phyloP scores from a whole-genome alignment of 2,113 vertebrate species.

The Terrapene triunguis region DNA sequence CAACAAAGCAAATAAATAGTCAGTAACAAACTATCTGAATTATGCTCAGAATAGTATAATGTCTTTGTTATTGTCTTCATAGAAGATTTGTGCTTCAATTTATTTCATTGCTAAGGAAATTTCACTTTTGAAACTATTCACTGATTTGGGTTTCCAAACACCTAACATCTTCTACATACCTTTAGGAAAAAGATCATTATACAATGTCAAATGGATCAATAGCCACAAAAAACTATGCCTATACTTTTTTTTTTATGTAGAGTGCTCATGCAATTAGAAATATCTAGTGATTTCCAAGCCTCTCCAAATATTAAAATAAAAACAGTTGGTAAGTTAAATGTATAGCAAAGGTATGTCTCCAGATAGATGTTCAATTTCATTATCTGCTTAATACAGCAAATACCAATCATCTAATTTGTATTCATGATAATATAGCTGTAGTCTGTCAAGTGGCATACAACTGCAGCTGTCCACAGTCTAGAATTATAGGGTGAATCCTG shows the following conservation, averaged over 20 bases:
- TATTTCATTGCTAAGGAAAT: rapidly evolving
- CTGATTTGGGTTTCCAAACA: neutral
- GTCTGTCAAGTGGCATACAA: neutral
- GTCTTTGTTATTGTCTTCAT: rapidly evolving
- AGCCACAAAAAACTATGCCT: neutral
- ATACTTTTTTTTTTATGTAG: neutral
- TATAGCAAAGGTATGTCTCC: neutral
- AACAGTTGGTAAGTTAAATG: no score
- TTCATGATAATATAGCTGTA: neutral
- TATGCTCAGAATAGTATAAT: neutral
- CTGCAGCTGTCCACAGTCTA: neutral
- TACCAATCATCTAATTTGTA: neutral
- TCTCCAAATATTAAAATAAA: no score
- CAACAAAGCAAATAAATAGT: neutral
- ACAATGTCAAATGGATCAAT: neutral
- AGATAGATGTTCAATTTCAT: neutral
- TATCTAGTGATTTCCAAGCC: no score
- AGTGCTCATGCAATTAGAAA: neutral
- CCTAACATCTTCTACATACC: neutral
- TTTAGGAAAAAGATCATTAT: neutral
- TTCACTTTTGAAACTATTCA: neutral
- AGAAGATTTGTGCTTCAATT: neutral
- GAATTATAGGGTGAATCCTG: neutral
- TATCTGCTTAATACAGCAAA: neutral
- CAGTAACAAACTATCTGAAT: neutral